phyloP scores from a whole-genome alignment of 2,113 vertebrate genomes.

The Nothoprocta perdicaria region DNA sequence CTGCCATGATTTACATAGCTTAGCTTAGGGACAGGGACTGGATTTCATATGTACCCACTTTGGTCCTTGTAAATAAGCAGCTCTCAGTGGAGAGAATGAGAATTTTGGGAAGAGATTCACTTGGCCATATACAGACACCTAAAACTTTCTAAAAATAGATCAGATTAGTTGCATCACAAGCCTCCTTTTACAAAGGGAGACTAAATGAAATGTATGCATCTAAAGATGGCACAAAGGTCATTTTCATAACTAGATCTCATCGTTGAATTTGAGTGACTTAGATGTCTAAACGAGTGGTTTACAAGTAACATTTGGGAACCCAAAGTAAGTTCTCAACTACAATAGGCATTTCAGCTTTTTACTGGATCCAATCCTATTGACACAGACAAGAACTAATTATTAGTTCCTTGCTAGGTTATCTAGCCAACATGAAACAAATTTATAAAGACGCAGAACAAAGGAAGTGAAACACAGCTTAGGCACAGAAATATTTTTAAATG shows the following conservation, averaged over 20 bases:
- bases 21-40: neutral
- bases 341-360: neutral
- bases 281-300: neutral
- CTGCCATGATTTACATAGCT: neutral
- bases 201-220: neutral
- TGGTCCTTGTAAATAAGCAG: neutral
- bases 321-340: neutral
- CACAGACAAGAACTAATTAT: neutral
- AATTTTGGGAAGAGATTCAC: neutral
- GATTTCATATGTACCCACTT: neutral
- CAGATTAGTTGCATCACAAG: neutral
- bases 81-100: neutral
- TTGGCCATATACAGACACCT: neutral
- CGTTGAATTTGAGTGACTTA: neutral
- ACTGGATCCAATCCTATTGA: neutral
- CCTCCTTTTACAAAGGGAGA: neutral
- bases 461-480: neutral
- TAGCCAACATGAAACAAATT: neutral
- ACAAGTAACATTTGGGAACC: neutral
- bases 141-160: neutral
- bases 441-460: neutral
- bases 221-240: neutral
- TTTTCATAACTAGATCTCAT: neutral
- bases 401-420: neutral
- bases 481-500: neutral